These are phyloP conservation scores for Tadarida brasiliensis DNA, from an alignment of 2,797 vertebrate species.

Conservation along the genomic window DNA sequence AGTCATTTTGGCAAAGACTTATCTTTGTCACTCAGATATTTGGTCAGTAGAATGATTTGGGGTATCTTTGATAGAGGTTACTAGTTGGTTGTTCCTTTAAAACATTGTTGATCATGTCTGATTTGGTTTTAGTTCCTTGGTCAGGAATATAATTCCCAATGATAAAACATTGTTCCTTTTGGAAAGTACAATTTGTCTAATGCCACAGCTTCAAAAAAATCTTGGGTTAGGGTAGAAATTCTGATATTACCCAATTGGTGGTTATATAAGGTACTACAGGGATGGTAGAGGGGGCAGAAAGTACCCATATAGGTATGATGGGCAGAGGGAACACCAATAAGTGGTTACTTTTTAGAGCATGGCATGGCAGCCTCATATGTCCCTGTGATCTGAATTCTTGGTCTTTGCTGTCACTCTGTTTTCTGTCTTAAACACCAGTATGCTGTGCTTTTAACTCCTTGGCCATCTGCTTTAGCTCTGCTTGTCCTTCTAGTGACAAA, in stretches of 20 bases:
- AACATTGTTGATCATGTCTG: not conserved
- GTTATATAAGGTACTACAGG: not conserved
- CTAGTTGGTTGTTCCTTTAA: constrained; percentile 51
- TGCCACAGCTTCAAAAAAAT: constrained; percentile 42
- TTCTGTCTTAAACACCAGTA: not conserved
- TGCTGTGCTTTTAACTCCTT: not conserved
- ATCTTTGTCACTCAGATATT: not conserved
- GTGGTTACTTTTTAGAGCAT: not conserved
- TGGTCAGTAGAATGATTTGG: not conserved
- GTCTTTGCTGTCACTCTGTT: not conserved
- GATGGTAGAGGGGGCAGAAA: not conserved
- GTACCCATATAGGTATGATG: not conserved
- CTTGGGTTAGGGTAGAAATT: not conserved
- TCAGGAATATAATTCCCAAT: not conserved
- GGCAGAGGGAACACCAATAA: not conserved
- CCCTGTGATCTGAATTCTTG: not conserved
- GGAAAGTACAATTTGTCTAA: not conserved
- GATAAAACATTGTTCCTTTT: constrained; percentile 26
- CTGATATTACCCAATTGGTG: not conserved
- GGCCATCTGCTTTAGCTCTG: not conserved
- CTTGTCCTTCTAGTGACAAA: constrained; percentile 38
- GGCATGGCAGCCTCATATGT: not conserved
- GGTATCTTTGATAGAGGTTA: not conserved
- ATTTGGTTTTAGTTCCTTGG: constrained; percentile 7
- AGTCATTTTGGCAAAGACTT: not conserved